Conservation (phyloP, 1,140 invertebrate genomes). For the Drosophila sucinea region DNA sequence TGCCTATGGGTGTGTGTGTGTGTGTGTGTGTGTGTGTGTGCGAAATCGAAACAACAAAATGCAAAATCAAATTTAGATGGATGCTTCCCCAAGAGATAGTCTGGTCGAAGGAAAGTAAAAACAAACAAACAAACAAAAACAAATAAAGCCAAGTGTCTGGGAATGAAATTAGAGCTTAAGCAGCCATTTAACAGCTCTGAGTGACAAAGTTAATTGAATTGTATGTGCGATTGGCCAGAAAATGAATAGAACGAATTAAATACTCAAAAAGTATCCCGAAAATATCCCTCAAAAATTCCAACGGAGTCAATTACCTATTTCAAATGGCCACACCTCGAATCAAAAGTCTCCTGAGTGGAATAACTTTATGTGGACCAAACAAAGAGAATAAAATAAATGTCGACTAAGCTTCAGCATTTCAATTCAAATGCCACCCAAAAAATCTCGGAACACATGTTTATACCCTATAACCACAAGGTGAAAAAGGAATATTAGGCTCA, state of each 20-base stretch:
- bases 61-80: constrained; percentile 21
- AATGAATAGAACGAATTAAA: constrained; percentile 4
- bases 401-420: constrained; percentile 48
- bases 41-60: constrained; percentile 18
- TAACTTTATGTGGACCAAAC: constrained; percentile 33
- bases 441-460: constrained; percentile 54
- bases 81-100: constrained; percentile 1
- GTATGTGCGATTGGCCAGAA: constrained; percentile 3
- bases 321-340: constrained; percentile 22
- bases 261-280: background rate
- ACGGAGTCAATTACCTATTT: constrained; percentile 1
- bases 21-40: background rate
- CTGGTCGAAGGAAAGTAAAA: background rate
- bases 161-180: constrained; percentile 20
- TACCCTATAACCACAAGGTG: background rate
- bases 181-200: constrained; percentile 2
- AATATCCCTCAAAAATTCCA: background rate
- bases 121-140: constrained; percentile 8
- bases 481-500: background rate
- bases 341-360: constrained; percentile 51
- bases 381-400: constrained; percentile 43
- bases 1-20: background rate
- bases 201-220: constrained; percentile 14
- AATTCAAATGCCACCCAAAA: constrained; percentile 49
- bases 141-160: background rate